These are phyloP conservation scores for Gambusia holbrooki DNA, from an alignment of 2,113 vertebrate species.

Conservation along the genomic window DNA sequence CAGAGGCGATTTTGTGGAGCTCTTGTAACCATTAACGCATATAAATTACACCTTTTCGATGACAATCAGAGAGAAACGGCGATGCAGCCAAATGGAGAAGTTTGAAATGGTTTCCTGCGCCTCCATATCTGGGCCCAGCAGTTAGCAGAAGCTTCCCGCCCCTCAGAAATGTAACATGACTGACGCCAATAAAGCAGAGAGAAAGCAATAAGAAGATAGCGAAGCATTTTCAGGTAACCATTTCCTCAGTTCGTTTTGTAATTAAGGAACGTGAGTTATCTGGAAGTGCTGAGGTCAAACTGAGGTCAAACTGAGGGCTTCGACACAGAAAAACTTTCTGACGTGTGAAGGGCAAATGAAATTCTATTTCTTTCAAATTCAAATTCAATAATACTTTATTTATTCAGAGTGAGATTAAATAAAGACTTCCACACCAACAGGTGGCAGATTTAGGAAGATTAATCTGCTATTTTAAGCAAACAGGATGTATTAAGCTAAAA, in stretches of 20 bases:
- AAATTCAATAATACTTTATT: too few relatives aligned
- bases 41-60: not conserved
- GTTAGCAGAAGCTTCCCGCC: not conserved
- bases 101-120: not conserved
- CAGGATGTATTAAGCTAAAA: too few relatives aligned
- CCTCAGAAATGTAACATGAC: not conserved
- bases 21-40: not conserved
- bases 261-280: not conserved
- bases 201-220: not conserved
- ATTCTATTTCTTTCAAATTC: too few relatives aligned
- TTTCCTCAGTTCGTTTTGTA: not conserved
- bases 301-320: slow-evolving; percentile 12
- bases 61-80: not conserved
- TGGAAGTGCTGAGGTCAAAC: slow-evolving; percentile 2
- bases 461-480: not conserved
- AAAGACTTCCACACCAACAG: not conserved
- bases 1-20: not conserved
- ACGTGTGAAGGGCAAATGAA: too few relatives aligned
- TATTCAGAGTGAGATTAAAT: too few relatives aligned
- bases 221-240: not conserved
- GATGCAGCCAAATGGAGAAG: not conserved
- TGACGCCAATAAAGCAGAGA: not conserved
- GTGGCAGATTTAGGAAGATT: not conserved
- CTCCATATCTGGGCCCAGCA: not conserved
- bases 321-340: not conserved